Evolutionary conservation across 2,888 invertebrate species (phyloP), one percentile per base, ranked within the genome.

Genomic region (Trachelus troglodyta): DNA sequence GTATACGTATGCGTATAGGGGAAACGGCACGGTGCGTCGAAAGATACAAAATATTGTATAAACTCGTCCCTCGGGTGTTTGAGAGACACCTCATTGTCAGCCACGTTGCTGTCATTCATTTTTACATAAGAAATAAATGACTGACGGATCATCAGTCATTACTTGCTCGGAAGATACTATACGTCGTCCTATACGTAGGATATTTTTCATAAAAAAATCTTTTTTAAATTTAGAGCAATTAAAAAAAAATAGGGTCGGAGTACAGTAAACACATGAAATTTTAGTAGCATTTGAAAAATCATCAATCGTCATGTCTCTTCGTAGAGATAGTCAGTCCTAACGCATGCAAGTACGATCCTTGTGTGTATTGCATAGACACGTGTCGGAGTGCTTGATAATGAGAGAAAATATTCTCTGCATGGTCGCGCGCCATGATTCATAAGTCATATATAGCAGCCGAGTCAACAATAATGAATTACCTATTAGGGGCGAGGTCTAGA

Each of bases 381-480:
- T 56, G 40, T 56, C 40, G 23, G 40, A 56, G 40, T 56, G 40
- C 40, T 56, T 23, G 40, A 23, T 56, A 56, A 56, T 56, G 40
- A 56, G 40, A 56, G 40, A 56, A 56, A 56, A 56, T 56, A 56
- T 71, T 34, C 71, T 71, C 71, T 23, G 71, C 71, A 71, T 71
- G 71, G 71, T 71, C 71, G 71, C 40, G 71, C 71, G 30, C 33
- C 71, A 15, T 71, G 33, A 56, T 31, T 71, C 71, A 71, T 71
- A 71, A 71, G 31, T 71, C 33, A 71, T 71, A 71, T 71, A 33
- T 15, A 71, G 71, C 30, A 15, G 71, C 12, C 71, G 15, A 33
- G 71, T 71, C 71, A 33, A 71, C 31, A 33, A 56, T 56, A 56
- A 71, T 71, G 71, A 71, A 71, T 71, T 71, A 71, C 71, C 71